These are phyloP conservation scores for Caenorhabditis sulstoni DNA, from an alignment of 2,888 invertebrate species.

Conservation along the genomic window DNA sequence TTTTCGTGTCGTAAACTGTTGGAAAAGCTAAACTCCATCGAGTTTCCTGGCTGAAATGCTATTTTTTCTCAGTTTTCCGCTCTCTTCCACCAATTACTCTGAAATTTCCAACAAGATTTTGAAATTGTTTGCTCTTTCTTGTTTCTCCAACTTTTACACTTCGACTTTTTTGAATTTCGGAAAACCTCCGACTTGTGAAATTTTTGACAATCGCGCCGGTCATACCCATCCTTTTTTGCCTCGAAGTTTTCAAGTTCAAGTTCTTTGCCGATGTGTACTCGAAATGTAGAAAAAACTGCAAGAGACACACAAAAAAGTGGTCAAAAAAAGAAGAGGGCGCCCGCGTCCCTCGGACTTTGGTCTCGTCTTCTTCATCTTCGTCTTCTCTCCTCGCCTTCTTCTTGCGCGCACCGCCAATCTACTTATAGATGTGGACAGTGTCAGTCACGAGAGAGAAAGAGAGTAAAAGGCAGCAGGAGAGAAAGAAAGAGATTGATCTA, in stretches of 20 bases:
- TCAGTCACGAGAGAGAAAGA: slow-evolving; percentile 46
- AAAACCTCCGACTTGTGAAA: no score
- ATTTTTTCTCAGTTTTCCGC: neutral
- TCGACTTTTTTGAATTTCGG: no score
- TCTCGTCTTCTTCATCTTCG: slow-evolving; percentile 40
- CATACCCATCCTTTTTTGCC: neutral
- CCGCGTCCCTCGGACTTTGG: slow-evolving; percentile 42
- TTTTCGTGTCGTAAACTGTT: neutral
- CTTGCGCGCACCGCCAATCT: slow-evolving; percentile 36
- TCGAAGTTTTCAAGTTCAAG: neutral
- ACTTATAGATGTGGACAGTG: slow-evolving; percentile 51
- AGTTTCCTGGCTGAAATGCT: neutral
- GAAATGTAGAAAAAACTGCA: slow-evolving; percentile 39
- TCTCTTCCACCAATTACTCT: no score
- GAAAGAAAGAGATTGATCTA: slow-evolving; percentile 30
- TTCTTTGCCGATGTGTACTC: slow-evolving; percentile 22
- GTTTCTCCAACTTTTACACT: no score
- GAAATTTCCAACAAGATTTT: no score
- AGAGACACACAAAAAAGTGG: slow-evolving; percentile 36
- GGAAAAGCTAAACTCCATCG: neutral
- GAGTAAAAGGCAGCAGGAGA: neutral
- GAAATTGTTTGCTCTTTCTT: no score
- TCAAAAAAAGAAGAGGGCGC: slow-evolving; percentile 27
- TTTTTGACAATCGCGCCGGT: neutral
- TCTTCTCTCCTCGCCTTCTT: slow-evolving; percentile 1